Evolutionary conservation across 2,888 invertebrate genomes (phyloP).

Genomic region (Allygus modestus): DNA sequence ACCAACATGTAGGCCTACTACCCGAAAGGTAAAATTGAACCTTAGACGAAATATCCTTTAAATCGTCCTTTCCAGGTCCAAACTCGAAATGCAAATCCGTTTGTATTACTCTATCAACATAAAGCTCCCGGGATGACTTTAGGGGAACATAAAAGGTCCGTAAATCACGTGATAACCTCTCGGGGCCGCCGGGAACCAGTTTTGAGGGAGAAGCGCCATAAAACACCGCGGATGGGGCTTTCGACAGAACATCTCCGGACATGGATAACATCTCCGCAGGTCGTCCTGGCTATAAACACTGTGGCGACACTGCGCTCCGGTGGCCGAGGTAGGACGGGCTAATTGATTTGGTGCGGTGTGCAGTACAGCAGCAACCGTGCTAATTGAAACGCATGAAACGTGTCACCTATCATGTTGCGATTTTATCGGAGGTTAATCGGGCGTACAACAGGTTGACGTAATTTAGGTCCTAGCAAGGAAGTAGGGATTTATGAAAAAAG

Average conservation of each 20-base stretch:
- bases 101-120: slow-evolving; percentile 45
- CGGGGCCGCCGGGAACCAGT: neutral
- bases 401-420: no score
- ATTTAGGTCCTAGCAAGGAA: no score
- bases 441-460: no score
- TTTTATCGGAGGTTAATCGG: no score
- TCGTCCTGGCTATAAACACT: neutral
- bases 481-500: no score
- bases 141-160: slow-evolving; percentile 38
- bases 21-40: no score
- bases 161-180: slow-evolving; percentile 47
- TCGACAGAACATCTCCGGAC: slow-evolving; percentile 46
- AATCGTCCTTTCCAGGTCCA: neutral
- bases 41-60: no score
- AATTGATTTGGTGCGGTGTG: neutral
- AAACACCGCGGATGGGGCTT: slow-evolving; percentile 15
- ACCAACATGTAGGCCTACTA: no score
- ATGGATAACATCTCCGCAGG: slow-evolving; percentile 39
- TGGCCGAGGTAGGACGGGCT: neutral
- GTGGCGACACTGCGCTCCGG: neutral
- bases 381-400: neutral
- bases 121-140: slow-evolving; percentile 42
- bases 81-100: slow-evolving; percentile 31
- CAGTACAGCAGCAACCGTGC: neutral
- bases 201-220: slow-evolving; percentile 4